phyloP scores from a whole-genome alignment of 2,797 vertebrate genomes.

The Liparis tanakae region DNA sequence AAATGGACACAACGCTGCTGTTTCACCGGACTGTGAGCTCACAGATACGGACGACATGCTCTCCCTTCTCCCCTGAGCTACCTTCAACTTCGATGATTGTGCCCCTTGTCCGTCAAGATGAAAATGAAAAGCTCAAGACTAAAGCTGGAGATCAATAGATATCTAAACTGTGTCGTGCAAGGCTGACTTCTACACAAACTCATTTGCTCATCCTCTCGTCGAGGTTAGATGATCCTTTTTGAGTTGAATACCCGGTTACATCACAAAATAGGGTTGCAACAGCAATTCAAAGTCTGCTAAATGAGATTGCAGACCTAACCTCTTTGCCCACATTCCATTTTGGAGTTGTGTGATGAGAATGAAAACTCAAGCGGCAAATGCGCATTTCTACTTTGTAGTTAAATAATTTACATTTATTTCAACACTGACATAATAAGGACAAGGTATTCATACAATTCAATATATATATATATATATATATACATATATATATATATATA shows the following conservation, averaged over 20 bases:
- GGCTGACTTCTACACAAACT: conserved; percentile 15
- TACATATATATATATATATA: no score
- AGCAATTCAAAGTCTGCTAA: conserved; percentile 1
- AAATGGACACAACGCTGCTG: not conserved
- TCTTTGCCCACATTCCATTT: conserved; percentile 11
- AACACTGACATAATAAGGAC: no score
- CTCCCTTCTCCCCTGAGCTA: not conserved
- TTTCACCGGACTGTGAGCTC: not conserved
- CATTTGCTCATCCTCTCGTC: conserved; percentile 3
- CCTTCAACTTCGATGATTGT: conserved; percentile 7
- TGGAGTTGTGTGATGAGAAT: conserved; percentile 4
- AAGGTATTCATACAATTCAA: no score
- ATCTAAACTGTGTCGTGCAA: not conserved
- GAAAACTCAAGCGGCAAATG: no score
- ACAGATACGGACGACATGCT: not conserved
- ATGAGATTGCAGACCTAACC: not conserved
- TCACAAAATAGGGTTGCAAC: conserved; percentile 1
- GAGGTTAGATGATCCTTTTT: conserved; percentile 5
- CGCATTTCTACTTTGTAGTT: no score
- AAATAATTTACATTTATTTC: no score
- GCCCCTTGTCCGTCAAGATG: conserved; percentile 15
- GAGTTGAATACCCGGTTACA: conserved; percentile 5
- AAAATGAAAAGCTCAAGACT: conserved; percentile 7
- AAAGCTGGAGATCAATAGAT: conserved; percentile 16
- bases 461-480: no score